A percentile compares a stretch with the other conserved stretches of the same genome.
Evolutionary conservation across 2,888 invertebrate species (phyloP).

Genomic region (Himalopsyche japonica): DNA sequence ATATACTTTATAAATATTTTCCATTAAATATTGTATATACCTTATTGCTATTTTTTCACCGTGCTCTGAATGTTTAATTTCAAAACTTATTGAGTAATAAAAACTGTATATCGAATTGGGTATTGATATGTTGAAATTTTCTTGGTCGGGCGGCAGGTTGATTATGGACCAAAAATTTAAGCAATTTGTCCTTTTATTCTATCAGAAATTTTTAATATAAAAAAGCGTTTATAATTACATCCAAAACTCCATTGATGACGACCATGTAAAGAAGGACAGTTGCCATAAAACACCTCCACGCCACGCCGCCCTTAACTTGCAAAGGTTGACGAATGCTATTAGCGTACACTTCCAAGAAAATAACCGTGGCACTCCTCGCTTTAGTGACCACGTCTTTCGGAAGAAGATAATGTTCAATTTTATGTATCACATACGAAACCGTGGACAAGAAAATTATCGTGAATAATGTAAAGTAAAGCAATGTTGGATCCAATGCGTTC

Average conservation of each 20-base stretch:
- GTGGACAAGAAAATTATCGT: background rate
- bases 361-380: background rate
- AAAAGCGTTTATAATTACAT: background rate
- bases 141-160: too few relatives aligned
- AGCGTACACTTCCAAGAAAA: background rate
- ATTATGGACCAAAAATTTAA: too few relatives aligned
- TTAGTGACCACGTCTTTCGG: background rate
- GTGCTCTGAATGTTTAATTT: too few relatives aligned
- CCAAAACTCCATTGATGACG: background rate
- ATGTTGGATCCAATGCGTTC: background rate
- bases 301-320: background rate
- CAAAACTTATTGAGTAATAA: too few relatives aligned
- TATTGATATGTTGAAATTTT: too few relatives aligned
- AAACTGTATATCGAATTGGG: too few relatives aligned
- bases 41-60: too few relatives aligned
- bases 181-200: too few relatives aligned
- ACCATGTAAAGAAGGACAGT: background rate
- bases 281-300: slow-evolving; percentile 6
- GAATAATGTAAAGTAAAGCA: background rate
- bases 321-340: background rate
- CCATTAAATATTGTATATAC: too few relatives aligned
- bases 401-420: background rate
- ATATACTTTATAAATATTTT: too few relatives aligned
- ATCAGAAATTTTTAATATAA: too few relatives aligned
- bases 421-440: background rate